phyloP scores from a whole-genome alignment of 37 sponge, comb jelly and placozoan species.

The Chondrilla cf. caribensis region DNA sequence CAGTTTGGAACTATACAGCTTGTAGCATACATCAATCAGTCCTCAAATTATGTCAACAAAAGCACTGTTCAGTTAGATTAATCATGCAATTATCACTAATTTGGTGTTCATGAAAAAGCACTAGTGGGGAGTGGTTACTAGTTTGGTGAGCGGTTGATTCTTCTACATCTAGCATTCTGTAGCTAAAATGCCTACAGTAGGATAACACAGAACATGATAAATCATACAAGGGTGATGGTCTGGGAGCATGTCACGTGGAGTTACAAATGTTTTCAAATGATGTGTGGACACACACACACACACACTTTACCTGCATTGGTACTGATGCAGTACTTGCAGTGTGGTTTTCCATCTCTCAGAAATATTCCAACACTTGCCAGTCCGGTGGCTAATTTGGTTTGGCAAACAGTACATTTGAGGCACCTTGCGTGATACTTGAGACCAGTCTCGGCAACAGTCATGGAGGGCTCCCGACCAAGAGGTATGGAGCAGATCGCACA shows the following conservation, averaged over 20 bases:
- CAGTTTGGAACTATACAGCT: too few relatives aligned
- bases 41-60: too few relatives aligned
- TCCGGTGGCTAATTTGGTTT: constrained; percentile 20
- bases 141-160: neutral
- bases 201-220: too few relatives aligned
- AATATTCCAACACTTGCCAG: constrained; percentile 21
- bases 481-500: constrained; percentile 54
- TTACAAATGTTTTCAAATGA: too few relatives aligned
- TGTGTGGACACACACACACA: neutral
- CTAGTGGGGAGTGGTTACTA: too few relatives aligned
- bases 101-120: too few relatives aligned
- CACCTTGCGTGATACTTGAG: constrained; percentile 52
- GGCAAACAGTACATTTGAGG: constrained; percentile 63
- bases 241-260: too few relatives aligned
- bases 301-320: constrained; percentile 40
- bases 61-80: too few relatives aligned
- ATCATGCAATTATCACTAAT: too few relatives aligned
- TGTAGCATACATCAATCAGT: too few relatives aligned
- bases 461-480: constrained; percentile 37
- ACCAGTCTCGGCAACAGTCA: constrained; percentile 39
- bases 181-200: neutral
- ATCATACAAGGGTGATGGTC: too few relatives aligned
- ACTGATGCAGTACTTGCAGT: constrained; percentile 51
- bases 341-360: constrained; percentile 31
- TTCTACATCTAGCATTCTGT: constrained; percentile 9